phyloP scores from a whole-genome alignment of 1,140 invertebrate species.

The Drosophila fuyamai region DNA sequence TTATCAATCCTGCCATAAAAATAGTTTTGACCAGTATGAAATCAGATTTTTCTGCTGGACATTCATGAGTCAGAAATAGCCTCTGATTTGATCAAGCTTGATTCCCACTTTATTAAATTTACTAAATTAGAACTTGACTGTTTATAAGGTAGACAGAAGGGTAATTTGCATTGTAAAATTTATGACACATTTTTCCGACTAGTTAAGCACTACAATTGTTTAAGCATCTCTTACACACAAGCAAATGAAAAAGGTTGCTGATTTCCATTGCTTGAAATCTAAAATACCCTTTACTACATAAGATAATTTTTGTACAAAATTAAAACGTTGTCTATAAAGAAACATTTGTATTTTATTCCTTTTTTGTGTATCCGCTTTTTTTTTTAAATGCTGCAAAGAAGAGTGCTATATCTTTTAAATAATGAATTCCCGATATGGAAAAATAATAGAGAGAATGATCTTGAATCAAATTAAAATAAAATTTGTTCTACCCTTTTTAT shows the following conservation, averaged over 20 bases:
- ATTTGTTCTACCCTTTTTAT: no score
- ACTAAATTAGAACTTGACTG: constrained; percentile 23
- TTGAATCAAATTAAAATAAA: no score
- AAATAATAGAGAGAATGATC: no score
- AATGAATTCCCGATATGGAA: no score
- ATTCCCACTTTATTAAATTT: not conserved
- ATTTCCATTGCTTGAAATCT: not conserved
- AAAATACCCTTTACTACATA: not conserved
- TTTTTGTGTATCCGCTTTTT: no score
- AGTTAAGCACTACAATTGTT: constrained; percentile 18
- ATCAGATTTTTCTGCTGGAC: not conserved
- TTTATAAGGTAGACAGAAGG: constrained; percentile 8
- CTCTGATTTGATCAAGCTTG: constrained; percentile 11
- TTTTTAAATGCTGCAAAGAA: no score
- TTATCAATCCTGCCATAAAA: not conserved
- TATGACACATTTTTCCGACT: constrained; percentile 33
- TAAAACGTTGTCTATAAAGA: not conserved
- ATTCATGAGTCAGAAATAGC: constrained; percentile 30
- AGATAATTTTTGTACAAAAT: not conserved
- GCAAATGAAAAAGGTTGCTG: not conserved
- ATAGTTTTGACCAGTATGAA: constrained; percentile 2
- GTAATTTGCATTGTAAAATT: constrained; percentile 13
- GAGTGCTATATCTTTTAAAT: no score
- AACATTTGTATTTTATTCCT: no score
- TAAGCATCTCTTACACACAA: constrained; percentile 4